These are phyloP conservation scores for Lepilemur ruficaudatus DNA, from an alignment of 2,797 vertebrate genomes.

Conservation along the genomic window DNA sequence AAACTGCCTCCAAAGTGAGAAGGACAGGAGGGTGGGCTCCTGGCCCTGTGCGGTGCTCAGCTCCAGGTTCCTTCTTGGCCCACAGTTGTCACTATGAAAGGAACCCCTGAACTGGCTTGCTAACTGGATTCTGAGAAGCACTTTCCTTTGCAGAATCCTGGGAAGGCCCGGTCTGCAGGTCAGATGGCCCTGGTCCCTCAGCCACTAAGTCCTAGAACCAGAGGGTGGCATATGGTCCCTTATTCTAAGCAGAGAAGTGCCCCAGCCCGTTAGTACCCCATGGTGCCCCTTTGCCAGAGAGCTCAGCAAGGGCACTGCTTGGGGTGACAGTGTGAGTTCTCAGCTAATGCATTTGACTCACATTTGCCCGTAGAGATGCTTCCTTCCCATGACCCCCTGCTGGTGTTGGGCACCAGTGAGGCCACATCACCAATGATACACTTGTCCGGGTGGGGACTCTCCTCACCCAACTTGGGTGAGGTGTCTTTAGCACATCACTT, in stretches of 20 bases:
- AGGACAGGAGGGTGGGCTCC: background rate
- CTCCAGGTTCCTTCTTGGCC: background rate
- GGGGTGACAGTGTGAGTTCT: background rate
- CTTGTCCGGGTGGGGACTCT: background rate
- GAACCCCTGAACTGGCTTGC: background rate
- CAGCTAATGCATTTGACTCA: background rate
- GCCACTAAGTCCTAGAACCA: background rate
- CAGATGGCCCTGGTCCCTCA: background rate
- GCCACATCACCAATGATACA: accelerated
- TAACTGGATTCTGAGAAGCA: background rate
- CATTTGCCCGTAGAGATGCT: background rate
- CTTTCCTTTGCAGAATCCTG: background rate
- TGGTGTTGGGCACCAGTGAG: background rate
- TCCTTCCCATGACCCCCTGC: background rate
- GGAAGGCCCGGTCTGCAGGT: background rate
- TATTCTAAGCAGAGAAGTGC: background rate
- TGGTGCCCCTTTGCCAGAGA: background rate
- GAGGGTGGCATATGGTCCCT: background rate
- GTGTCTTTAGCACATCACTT: background rate
- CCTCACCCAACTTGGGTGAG: background rate
- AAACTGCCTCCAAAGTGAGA: background rate
- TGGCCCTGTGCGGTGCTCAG: background rate
- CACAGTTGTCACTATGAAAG: background rate
- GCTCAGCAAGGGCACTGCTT: background rate
- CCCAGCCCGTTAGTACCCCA: background rate